A percentile compares a stretch with the other conserved stretches of the same genome.
Evolutionary conservation across 2,888 invertebrate genomes (phyloP).

Genomic region (Ditylenchus weischeri): DNA sequence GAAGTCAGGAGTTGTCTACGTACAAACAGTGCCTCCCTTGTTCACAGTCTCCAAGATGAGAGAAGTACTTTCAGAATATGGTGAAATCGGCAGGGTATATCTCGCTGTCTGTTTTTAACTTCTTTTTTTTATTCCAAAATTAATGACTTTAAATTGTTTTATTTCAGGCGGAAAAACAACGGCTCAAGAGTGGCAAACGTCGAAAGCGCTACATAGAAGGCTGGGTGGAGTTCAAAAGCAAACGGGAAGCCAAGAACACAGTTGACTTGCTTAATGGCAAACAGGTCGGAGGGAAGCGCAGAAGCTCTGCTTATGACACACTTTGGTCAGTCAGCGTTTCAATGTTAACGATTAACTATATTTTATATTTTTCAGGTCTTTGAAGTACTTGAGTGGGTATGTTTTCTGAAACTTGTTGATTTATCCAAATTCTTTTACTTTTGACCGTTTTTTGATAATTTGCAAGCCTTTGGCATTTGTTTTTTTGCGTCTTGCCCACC

Average conservation of each 20-base stretch:
- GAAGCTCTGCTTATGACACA: slow-evolving; percentile 80
- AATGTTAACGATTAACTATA: neutral
- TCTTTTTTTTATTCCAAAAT: too few relatives aligned
- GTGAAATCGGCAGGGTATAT: slow-evolving; percentile 48
- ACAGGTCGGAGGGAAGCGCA: slow-evolving; percentile 77
- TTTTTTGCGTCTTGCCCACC: too few relatives aligned
- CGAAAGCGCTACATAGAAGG: slow-evolving; percentile 49
- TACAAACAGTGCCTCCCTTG: slow-evolving; percentile 50
- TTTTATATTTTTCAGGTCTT: too few relatives aligned
- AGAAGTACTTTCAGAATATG: slow-evolving; percentile 45
- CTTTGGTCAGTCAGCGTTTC: slow-evolving; percentile 80
- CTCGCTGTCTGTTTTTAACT: slow-evolving; percentile 36
- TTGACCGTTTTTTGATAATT: too few relatives aligned
- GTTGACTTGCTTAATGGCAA: slow-evolving; percentile 64
- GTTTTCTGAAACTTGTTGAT: too few relatives aligned
- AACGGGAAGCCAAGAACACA: slow-evolving; percentile 43
- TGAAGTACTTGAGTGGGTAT: too few relatives aligned
- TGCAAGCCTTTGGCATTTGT: too few relatives aligned
- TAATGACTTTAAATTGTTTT: neutral
- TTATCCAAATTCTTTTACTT: too few relatives aligned
- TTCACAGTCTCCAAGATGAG: slow-evolving; percentile 45
- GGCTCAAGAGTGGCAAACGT: slow-evolving; percentile 19
- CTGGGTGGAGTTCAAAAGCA: slow-evolving; percentile 55
- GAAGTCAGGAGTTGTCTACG: slow-evolving; percentile 48
- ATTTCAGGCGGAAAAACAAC: slow-evolving; percentile 30